Evolutionary conservation across 53 echinoderm and acorn worm species (phyloP).

Genomic region (Glandiceps talaboti): DNA sequence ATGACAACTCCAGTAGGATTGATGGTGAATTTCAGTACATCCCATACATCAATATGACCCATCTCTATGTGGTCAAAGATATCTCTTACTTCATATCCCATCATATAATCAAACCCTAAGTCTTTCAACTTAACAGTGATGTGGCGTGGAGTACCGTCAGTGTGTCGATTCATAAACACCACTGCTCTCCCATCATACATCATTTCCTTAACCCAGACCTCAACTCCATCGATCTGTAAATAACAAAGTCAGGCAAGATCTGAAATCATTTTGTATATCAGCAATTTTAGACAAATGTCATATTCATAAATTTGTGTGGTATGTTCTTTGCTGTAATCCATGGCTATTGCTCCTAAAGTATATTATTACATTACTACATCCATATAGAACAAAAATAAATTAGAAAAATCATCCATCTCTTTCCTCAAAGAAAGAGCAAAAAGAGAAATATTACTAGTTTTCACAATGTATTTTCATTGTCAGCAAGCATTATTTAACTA

Average conservation of each 20-base stretch:
- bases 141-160: conserved; percentile 14
- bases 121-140: conserved; percentile 33
- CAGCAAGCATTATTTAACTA: too few species aligned
- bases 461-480: too few species aligned
- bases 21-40: conserved; percentile 23
- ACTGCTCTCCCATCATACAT: conserved; percentile 13
- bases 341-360: not conserved
- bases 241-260: not conserved
- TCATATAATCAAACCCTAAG: conserved; percentile 11
- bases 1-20: conserved; percentile 38
- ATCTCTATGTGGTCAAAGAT: not conserved
- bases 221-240: conserved; percentile 2
- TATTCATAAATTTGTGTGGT: too few species aligned
- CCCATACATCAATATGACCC: conserved; percentile 7
- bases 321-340: too few species aligned
- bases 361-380: not conserved
- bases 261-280: not conserved
- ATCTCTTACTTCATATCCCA: not conserved
- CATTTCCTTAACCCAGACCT: conserved; percentile 37
- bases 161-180: conserved; percentile 31
- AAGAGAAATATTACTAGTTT: too few species aligned
- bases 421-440: too few species aligned
- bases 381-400: too few species aligned
- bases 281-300: not conserved
- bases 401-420: too few species aligned